phyloP scores from a whole-genome alignment of 2,797 vertebrate species.

The Eulemur rubriventer region DNA sequence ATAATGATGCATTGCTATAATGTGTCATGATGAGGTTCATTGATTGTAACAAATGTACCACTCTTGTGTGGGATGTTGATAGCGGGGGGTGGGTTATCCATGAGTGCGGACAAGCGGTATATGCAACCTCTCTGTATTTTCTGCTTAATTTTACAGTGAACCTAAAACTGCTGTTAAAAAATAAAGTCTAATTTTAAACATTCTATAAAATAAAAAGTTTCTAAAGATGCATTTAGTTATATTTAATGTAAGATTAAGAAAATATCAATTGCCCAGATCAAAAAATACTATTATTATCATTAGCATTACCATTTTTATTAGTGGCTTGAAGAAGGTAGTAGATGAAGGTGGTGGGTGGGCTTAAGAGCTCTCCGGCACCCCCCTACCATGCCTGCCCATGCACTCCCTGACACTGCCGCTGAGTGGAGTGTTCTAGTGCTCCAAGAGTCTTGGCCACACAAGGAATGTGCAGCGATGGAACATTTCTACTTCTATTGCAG shows the following conservation, averaged over 20 bases:
- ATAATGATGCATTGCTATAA: neutral
- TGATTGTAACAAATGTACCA: neutral
- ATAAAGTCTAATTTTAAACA: neutral
- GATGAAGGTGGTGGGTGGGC: neutral
- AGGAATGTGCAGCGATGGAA: neutral
- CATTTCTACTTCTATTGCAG: neutral
- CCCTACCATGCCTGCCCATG: rapidly evolving
- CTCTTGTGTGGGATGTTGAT: neutral
- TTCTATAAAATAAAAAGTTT: neutral
- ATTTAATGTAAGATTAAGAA: neutral
- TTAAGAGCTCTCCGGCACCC: neutral
- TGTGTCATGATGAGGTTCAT: neutral
- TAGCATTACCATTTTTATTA: neutral
- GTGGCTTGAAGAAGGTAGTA: neutral
- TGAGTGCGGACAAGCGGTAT: rapidly evolving
- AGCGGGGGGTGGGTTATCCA: rapidly evolving
- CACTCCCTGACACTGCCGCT: neutral
- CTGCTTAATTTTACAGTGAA: neutral
- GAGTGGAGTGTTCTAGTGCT: neutral
- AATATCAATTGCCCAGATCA: neutral
- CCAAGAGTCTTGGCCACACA: neutral
- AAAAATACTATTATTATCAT: neutral
- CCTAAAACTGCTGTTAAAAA: neutral
- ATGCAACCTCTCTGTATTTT: neutral
- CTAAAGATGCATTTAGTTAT: neutral